Conservation (phyloP, 2,113 vertebrate species). For the Myrmophylax atrothorax region DNA sequence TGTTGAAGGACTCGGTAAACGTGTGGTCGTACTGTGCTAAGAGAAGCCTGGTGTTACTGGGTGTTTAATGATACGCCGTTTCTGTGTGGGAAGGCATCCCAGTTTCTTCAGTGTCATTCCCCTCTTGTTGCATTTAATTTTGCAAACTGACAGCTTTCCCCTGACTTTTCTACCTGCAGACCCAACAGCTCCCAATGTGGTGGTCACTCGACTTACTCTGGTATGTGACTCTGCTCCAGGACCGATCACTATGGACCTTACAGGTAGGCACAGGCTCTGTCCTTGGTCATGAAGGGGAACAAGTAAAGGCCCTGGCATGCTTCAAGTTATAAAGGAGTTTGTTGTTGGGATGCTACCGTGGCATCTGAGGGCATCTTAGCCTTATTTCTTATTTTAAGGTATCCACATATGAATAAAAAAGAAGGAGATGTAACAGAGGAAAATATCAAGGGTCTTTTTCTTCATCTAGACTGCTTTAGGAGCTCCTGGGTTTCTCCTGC, state of each 20-base stretch:
- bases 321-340: background rate
- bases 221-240: constrained; percentile 79
- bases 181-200: constrained; percentile 80
- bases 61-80: background rate
- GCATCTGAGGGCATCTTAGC: background rate
- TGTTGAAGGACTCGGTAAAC: background rate
- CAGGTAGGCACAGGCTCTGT: constrained; percentile 67
- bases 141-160: background rate
- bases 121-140: background rate
- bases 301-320: background rate
- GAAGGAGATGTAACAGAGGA: background rate
- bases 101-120: background rate
- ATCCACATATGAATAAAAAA: background rate
- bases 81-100: background rate
- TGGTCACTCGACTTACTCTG: constrained; percentile 80
- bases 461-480: background rate
- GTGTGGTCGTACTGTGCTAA: background rate
- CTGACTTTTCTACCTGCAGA: constrained; percentile 64
- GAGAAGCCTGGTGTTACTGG: background rate
- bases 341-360: background rate
- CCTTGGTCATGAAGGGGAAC: background rate
- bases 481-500: background rate
- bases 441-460: background rate
- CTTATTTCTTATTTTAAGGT: background rate
- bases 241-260: constrained; percentile 84